These are phyloP conservation scores for Neopipo cinnamomea DNA, from an alignment of 2,113 vertebrate genomes.

Conservation along the genomic window DNA sequence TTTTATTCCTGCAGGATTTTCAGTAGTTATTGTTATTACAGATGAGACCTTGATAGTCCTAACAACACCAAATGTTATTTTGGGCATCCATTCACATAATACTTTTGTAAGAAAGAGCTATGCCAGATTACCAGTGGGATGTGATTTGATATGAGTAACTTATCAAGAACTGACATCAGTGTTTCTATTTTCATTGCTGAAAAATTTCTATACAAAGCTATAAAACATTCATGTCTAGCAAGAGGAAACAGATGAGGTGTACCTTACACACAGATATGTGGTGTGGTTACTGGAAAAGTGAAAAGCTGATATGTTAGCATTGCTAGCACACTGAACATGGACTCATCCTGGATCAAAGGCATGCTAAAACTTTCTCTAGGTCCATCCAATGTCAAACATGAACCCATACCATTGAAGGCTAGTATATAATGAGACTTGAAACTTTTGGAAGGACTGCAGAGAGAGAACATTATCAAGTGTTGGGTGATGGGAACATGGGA, in stretches of 20 bases:
- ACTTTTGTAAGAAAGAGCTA: conserved; percentile 65
- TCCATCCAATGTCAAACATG: background rate
- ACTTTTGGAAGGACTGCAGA: background rate
- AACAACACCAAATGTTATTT: conserved; percentile 67
- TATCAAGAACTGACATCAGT: conserved; percentile 46
- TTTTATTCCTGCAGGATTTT: conserved; percentile 53
- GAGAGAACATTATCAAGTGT: background rate
- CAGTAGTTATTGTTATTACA: conserved; percentile 59
- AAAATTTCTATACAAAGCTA: conserved; percentile 50
- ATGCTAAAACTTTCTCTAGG: background rate
- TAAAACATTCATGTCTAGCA: conserved; percentile 17
- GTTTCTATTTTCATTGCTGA: conserved; percentile 69
- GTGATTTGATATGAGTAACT: conserved; percentile 59
- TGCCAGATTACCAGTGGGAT: conserved; percentile 39
- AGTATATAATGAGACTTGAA: background rate
- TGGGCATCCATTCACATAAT: conserved; percentile 65
- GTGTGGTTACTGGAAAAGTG: background rate
- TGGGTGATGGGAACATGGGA: background rate
- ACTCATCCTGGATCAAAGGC: background rate
- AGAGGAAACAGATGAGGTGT: background rate
- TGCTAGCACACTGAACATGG: background rate
- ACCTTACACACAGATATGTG: background rate
- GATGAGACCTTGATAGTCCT: conserved; percentile 43
- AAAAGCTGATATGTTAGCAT: background rate
- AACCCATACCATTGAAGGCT: background rate